Percentiles rank a stretch among this genome's conserved stretches.
Conservation (phyloP, 1,140 invertebrate species). For the Ceratoteleas bidentatus region DNA sequence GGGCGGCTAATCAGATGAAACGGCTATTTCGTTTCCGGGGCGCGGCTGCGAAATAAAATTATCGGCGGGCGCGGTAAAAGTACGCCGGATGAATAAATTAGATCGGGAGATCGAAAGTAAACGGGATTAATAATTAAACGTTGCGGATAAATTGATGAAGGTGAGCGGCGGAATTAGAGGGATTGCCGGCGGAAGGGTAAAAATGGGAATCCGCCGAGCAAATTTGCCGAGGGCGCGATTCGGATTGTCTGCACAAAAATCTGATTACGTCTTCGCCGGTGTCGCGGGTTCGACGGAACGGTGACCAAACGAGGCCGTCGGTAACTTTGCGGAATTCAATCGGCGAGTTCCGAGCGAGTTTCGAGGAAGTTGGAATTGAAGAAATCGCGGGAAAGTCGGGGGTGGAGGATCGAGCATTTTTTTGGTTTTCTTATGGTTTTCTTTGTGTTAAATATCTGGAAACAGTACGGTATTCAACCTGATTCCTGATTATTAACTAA, state of each 20-base stretch:
- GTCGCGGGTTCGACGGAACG: too few relatives aligned
- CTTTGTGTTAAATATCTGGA: too few relatives aligned
- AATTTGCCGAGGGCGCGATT: slow-evolving; percentile 39
- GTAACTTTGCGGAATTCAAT: too few relatives aligned
- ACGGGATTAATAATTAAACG: slow-evolving; percentile 59
- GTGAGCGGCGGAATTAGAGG: slow-evolving; percentile 30
- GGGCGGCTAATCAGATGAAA: slow-evolving; percentile 67
- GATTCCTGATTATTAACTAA: too few relatives aligned
- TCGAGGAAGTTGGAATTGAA: too few relatives aligned
- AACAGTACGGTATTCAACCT: too few relatives aligned
- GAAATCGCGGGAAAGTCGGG: too few relatives aligned
- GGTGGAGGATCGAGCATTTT: too few relatives aligned
- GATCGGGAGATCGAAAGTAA: slow-evolving; percentile 54
- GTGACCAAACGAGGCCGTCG: too few relatives aligned
- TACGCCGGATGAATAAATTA: slow-evolving; percentile 55
- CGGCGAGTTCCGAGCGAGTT: too few relatives aligned
- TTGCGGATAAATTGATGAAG: slow-evolving; percentile 53
- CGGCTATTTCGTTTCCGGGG: slow-evolving; percentile 62
- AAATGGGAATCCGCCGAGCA: slow-evolving; percentile 48
- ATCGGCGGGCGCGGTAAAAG: slow-evolving; percentile 26
- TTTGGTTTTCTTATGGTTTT: too few relatives aligned
- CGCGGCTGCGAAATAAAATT: slow-evolving; percentile 46
- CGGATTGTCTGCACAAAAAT: slow-evolving; percentile 37
- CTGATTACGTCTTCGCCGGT: slow-evolving; percentile 23
- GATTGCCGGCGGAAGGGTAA: slow-evolving; percentile 44